Evolutionary conservation across 2,113 vertebrate species (phyloP), one percentile per base, ranked within the genome.

Genomic region (Rhadina sibilatrix): DNA sequence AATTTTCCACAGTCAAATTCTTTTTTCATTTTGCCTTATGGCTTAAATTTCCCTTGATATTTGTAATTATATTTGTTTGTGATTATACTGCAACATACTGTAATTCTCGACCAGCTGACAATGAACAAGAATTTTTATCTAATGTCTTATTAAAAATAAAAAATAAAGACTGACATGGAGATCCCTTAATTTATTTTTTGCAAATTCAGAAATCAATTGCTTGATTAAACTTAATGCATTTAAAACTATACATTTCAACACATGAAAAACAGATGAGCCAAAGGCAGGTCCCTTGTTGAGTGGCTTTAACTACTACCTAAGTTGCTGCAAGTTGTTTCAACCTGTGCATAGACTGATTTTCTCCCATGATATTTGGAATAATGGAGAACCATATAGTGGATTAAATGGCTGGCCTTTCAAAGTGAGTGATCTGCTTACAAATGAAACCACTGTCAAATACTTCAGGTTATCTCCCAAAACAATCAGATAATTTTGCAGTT

Each of bases 1-100:
- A 97, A 96, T 91, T 94, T 98, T 92, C 77, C 22, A 52, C 37
- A 74, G 47, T 93, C 33, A 93, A 68, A 91, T 94, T 84, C 12
- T 89, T 97, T 97, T 88, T 83, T 75, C 35, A 68, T 86, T 96
- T 96, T 94, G 31, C 78, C 79, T 92, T 92, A 92, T 89, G 93
- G 56, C 40, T 35, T 96, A 82, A 76, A 92, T 94, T 97, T 97
- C 89, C 83, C 97, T 69, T 93, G 85, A 78, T 89, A 88, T 95
- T 97, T 95, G 56, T 83, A 90, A 95, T 93, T 91, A 82, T 87
- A 87, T 89, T 97, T 96, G 57, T 88, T 95, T 95, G 70, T 92
- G 91, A 60, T 95, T 94, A 77, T 93, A 60, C 71, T 92, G 87
- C 91, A 95, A 77, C 75, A 87, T 78, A 83, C 35, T 89, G 70